Base-by-base conservation (phyloP, 2,113 vertebrate genomes). In the Calyptomena viridis region DNA sequence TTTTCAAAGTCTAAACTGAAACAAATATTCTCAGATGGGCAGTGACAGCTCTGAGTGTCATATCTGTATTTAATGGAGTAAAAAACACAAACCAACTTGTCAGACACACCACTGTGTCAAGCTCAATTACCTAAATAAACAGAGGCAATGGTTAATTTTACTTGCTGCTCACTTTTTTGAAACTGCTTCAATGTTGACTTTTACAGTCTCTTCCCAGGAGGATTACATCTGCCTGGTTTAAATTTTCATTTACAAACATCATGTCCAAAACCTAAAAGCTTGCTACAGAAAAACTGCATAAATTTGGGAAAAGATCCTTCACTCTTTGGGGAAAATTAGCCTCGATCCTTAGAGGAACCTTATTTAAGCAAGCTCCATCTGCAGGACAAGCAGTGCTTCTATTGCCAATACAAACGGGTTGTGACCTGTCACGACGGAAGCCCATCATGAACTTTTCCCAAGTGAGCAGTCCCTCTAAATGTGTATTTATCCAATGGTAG, bases 41-140 rank as follows among this genome's bases (percentile, higher is more conserved):
- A 84, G 23, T 62, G 84, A 94, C 90, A 90, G 89, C 81, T 82
- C 53, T 77, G 68, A 84, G 86, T 62, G 81, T 78, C 1, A 0
- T 72, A 79, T 79, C 79, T 78, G 81, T 64, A 88, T 79, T 90
- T 87, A 92, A 86, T 20, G 53, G 81, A 93, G 89, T 27, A 90
- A 92, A 87, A 95, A 86, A 17, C 49, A 89, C 73, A 95, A 80
- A 90, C 56, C 50, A 84, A n/a, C 83, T 90, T 93, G 95, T 92
- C 91, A 94, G 74, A 93, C 83, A 85, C 76, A 79, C 63, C 40
- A 75, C 22, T 16, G 42, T 87, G 91, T 94, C 89, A 97, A 81
- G 87, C 60, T 92, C 81, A 95, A 93, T 96, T 92, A 96, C 53
- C 71, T 71, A 91, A 89, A 83, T 71, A 88, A 96, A 92, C 78